Percentiles rank a stretch among this genome's conserved stretches.
Conservation (phyloP, 2,113 vertebrate genomes). For the Aphyosemion australe region DNA sequence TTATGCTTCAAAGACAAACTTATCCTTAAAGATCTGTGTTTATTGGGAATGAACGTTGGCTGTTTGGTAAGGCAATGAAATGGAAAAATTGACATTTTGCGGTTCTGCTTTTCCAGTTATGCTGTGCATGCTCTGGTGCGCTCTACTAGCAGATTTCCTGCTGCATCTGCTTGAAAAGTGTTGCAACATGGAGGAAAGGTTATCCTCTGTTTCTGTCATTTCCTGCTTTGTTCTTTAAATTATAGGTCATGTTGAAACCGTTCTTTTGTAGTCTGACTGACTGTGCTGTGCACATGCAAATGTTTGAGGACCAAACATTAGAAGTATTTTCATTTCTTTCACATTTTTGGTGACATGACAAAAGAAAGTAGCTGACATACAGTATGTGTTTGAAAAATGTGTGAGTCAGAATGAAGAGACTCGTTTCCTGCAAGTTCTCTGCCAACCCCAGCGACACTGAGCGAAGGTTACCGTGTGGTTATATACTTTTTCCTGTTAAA, state of each 20-base stretch:
- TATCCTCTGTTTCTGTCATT: background rate
- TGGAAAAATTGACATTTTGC: background rate
- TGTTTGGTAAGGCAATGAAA: fast-evolving
- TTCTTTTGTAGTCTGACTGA: background rate
- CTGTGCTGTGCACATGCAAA: background rate
- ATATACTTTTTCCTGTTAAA: background rate
- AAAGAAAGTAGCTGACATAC: background rate
- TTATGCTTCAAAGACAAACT: background rate
- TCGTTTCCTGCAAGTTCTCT: background rate
- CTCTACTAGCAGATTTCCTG: slow-evolving; percentile 21
- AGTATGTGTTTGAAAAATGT: fast-evolving
- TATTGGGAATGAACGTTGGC: no score
- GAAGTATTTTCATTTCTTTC: background rate
- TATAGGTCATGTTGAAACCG: fast-evolving
- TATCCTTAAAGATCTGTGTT: background rate
- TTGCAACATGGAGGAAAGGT: fast-evolving
- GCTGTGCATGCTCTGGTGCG: background rate
- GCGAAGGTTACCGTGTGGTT: background rate
- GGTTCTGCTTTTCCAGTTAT: fast-evolving
- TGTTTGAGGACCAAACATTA: background rate
- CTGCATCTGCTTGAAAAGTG: background rate
- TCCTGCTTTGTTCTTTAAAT: background rate
- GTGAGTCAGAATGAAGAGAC: fast-evolving
- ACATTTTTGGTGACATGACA: no score
- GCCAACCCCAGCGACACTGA: background rate